Conservation (phyloP, 2,113 vertebrate species). For the Phrynosoma platyrhinos region DNA sequence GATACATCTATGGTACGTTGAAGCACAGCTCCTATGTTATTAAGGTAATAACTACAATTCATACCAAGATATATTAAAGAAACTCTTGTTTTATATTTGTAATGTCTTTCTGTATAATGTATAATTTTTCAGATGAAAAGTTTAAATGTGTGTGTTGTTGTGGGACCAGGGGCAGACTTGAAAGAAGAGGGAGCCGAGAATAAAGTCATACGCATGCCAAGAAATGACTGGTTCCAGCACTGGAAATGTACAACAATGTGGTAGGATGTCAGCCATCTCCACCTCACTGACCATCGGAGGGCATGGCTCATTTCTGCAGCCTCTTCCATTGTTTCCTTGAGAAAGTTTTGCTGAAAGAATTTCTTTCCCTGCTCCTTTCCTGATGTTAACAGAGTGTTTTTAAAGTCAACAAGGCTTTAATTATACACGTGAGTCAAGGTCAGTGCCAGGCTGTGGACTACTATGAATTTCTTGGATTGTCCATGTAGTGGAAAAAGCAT, state of each 20-base stretch:
- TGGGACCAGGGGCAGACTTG: background rate
- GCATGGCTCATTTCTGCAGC: background rate
- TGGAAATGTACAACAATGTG: background rate
- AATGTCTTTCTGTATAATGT: background rate
- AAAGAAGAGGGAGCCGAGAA: background rate
- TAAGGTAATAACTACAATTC: no score
- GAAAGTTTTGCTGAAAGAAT: background rate
- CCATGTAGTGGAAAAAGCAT: background rate
- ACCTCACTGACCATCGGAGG: background rate
- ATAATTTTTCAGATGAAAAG: background rate
- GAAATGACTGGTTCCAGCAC: background rate
- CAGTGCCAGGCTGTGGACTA: no score
- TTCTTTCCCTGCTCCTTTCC: background rate
- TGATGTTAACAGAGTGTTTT: background rate
- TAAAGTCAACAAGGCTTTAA: background rate
- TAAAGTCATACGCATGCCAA: background rate
- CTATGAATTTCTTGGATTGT: background rate
- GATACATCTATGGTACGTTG: no score
- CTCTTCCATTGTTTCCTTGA: background rate
- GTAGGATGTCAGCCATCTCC: background rate
- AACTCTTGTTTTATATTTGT: no score
- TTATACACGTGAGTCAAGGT: background rate
- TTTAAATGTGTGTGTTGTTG: background rate
- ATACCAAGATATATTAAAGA: no score
- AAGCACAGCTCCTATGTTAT: no score